Evolutionary conservation across 2,888 invertebrate species (phyloP), one percentile per base, ranked within the genome.

Genomic region (Reticulitermes lucifugus): DNA sequence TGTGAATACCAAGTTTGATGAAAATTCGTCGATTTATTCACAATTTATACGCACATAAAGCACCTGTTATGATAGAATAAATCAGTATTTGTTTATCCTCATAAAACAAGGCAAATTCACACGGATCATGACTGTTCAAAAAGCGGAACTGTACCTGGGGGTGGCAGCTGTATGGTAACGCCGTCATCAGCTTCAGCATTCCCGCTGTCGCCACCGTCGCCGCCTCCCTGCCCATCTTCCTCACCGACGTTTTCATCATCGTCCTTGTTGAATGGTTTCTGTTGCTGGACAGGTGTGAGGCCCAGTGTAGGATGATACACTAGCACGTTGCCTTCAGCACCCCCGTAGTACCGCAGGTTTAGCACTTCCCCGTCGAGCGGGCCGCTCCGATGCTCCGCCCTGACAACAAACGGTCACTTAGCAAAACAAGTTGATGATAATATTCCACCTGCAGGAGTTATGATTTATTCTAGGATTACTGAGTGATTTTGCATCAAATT

Each of bases 291-390:
- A 6, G 85, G 70, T 21, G 75, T 75, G 10, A 86, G 55, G 29
- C 86, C 84, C 70, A 83, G 77, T 35, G 79, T 84, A 2, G 86
- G 86, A 71, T 84, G 86, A 51, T 60, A 81, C 46, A 82, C 65
- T 22, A 86, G 80, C 46, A 84, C 82, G 43, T 60, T 79, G 0
- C 96, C 96, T 89, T 93, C 94, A 2, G 93, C 94, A 55, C 95
- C 95, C 0, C 96, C 96, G 89, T 96, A 96, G 90, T 94, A 96
- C 22, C 95, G 94, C 71, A 95, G 89, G 84, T 90, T 81, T 2
- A 46, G 46, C 7, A 77, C 1, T 25, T 81, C 81, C 1, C 43
- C 14, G 6, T 70, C 43, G 14, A 65, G n/a, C 5, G 81, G 81
- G 1, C 43, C 25, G 3, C n/a, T 35, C 7, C 81, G 29, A 35